Evolutionary conservation across 2,113 vertebrate species (phyloP), one percentile per base, ranked within the genome.

Genomic region (Phyllostomus discolor): DNA sequence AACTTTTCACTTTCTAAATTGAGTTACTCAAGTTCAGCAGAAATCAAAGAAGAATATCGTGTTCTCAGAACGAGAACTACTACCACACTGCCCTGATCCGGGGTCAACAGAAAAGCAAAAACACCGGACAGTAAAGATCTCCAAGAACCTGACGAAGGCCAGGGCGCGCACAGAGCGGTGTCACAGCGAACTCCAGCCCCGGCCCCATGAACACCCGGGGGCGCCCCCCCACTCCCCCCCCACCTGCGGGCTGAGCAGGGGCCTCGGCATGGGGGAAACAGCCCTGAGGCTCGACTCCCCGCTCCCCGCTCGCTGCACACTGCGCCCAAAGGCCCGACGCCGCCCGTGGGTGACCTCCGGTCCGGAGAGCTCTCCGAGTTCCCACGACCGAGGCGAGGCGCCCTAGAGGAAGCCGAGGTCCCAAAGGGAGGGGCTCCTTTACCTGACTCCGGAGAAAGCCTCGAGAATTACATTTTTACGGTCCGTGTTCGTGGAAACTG

Each of bases 1-100:
- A 35, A 43, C 78, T 94, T 89, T 82, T 86, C 46, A 50, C 76
- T 92, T 96, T 92, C 79, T 90, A 91, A 96, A 73, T 11, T 88
- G 19, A 88, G 52, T 84, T 83, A 76, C 10, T 87, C 67, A 78
- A 43, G n/a, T 82, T 87, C 31, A 82, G 59, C 35, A 91, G 48
- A 82, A 92, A 82, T 81, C 59, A 94, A 19, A 83, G 70, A 97
- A 95, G 81, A 84, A 80, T 15, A 75, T 9, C 70, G 38, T 54
- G 33, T 91, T 87, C n/a, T 87, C 66, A 64, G 59, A 90, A 80
- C 75, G 22, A 91, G 50, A 93, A 83, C 41, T 59, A 69, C 2
- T 26, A n/a, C 24, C 43, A 90, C 0, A 80, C 38, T n/a, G 81
- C 14, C 31, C 83, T 38, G 82, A 84, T 35, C 62, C 19, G 88